These are phyloP conservation scores for Trissolcus basalis DNA, from an alignment of 1,140 invertebrate genomes.

Conservation along the genomic window DNA sequence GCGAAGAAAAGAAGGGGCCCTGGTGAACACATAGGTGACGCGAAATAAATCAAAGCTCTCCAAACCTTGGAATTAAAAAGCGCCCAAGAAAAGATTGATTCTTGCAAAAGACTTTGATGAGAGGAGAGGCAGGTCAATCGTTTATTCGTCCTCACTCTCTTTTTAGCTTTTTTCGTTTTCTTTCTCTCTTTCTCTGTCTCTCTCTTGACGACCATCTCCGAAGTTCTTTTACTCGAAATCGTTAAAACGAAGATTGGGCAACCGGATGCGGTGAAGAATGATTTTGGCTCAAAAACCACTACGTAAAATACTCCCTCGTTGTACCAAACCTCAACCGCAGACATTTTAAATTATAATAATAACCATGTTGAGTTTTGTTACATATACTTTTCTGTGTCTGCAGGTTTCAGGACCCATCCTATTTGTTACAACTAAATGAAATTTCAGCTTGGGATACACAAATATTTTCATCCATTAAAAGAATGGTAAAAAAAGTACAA, in stretches of 20 bases:
- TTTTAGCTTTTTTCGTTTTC: conserved; percentile 11
- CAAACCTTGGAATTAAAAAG: conserved; percentile 36
- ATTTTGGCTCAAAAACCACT: conserved; percentile 28
- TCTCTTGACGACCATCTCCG: background rate
- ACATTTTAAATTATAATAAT: conserved; percentile 14
- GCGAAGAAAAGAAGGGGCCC: conserved; percentile 22
- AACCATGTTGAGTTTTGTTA: conserved; percentile 1
- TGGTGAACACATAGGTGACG: conserved; percentile 20
- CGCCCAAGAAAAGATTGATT: conserved; percentile 47
- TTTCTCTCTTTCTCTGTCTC: conserved; percentile 16
- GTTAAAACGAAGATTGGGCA: conserved; percentile 35
- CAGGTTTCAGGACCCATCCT: too few relatives aligned
- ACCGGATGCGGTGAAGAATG: conserved; percentile 43
- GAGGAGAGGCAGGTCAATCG: conserved; percentile 35
- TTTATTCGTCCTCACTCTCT: background rate
- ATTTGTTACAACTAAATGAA: too few relatives aligned
- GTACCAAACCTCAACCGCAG: conserved; percentile 19
- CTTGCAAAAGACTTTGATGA: conserved; percentile 51
- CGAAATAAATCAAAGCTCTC: conserved; percentile 40
- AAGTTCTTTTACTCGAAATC: conserved; percentile 22
- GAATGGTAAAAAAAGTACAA: too few relatives aligned
- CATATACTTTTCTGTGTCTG: background rate
- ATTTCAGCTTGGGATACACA: too few relatives aligned
- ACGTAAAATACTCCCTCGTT: conserved; percentile 23
- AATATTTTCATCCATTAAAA: too few relatives aligned